Percentiles rank a stretch among this genome's conserved stretches.
Evolutionary conservation across 2,113 vertebrate species (phyloP).

Genomic region (Elgaria multicarinata): DNA sequence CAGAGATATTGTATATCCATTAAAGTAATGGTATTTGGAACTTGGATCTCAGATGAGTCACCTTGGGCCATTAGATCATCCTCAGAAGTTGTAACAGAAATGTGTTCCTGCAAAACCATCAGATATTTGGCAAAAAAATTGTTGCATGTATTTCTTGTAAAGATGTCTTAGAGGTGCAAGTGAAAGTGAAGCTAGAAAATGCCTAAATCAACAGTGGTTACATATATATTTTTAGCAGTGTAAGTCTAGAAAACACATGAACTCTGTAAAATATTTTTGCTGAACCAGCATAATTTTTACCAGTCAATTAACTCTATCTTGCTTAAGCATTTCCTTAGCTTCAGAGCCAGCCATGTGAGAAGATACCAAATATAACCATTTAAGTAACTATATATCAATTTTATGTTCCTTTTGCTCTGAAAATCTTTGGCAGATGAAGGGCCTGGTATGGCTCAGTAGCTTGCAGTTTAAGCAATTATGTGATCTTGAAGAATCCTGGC

Average conservation of each 20-base stretch:
- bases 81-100: not conserved
- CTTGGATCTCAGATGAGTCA: not conserved
- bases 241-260: not conserved
- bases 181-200: not conserved
- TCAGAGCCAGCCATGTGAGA: not conserved
- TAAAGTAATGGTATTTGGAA: not conserved
- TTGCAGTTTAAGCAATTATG: not conserved
- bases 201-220: not conserved
- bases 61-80: not conserved
- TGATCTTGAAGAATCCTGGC: not conserved
- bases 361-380: constrained; percentile 10
- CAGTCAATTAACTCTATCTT: constrained; percentile 1
- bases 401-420: constrained; percentile 12
- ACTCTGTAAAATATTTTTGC: constrained; percentile 9
- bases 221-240: not conserved
- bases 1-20: not conserved
- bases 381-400: not conserved
- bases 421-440: not conserved
- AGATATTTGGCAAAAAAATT: not conserved
- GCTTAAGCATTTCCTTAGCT: constrained; percentile 15
- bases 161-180: not conserved
- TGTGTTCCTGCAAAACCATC: not conserved
- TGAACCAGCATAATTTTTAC: not conserved
- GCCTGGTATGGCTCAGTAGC: not conserved
- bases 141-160: not conserved